Percentiles rank a stretch among this genome's conserved stretches.
Evolutionary conservation across 2,888 invertebrate genomes (phyloP).

Genomic region (Lycia hirtaria): DNA sequence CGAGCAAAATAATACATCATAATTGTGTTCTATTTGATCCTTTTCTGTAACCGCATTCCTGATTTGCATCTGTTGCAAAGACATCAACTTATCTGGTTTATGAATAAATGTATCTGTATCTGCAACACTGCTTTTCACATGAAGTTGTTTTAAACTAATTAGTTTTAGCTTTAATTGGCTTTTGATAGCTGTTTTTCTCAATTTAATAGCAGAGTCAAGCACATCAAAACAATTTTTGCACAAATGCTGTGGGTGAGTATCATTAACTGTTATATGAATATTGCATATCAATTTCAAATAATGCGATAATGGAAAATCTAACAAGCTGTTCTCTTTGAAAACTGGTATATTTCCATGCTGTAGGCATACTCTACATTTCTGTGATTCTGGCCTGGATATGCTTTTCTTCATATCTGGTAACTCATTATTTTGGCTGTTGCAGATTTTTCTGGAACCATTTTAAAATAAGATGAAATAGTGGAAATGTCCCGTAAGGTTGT

Average conservation of each 20-base stretch:
- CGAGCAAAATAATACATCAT: background rate
- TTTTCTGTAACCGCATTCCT: background rate
- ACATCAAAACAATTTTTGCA: background rate
- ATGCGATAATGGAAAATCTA: constrained; percentile 1
- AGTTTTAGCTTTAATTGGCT: background rate
- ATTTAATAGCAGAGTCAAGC: background rate
- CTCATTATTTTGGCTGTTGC: background rate
- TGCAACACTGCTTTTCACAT: background rate
- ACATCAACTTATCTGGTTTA: too few relatives aligned
- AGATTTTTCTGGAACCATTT: too few relatives aligned
- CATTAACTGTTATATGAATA: background rate
- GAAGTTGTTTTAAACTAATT: background rate
- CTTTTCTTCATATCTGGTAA: background rate
- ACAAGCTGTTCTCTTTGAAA: background rate
- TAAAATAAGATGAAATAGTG: too few relatives aligned
- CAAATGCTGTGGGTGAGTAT: background rate
- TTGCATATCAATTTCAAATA: background rate
- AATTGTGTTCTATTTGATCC: background rate
- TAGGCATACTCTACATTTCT: constrained; percentile 1
- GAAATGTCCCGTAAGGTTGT: too few relatives aligned
- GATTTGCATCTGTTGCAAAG: background rate
- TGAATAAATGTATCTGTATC: too few relatives aligned
- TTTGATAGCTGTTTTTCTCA: constrained; percentile 4
- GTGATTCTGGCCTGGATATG: background rate
- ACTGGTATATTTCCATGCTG: background rate